These are phyloP conservation scores for Belgica antarctica DNA, from an alignment of 2,888 invertebrate genomes.

Conservation along the genomic window DNA sequence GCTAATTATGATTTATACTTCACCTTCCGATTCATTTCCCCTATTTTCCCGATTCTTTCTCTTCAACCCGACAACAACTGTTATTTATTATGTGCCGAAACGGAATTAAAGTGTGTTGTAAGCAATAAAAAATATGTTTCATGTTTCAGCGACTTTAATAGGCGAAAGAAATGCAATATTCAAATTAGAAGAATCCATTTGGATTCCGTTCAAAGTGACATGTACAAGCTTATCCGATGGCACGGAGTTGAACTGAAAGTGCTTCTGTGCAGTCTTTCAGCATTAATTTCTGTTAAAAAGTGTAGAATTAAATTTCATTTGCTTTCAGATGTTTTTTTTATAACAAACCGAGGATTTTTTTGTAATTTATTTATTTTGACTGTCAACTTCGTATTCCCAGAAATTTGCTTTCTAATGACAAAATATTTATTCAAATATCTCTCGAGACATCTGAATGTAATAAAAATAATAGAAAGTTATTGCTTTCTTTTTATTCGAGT, in stretches of 20 bases:
- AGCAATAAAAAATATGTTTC: conserved; percentile 36
- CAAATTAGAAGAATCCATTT: conserved; percentile 25
- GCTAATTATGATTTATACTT: conserved; percentile 42
- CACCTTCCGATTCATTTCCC: conserved; percentile 39
- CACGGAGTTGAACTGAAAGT: not conserved
- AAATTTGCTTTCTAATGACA: no score
- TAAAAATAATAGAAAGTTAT: no score
- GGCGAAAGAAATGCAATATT: conserved; percentile 36
- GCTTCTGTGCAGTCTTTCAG: not conserved
- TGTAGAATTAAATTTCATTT: no score
- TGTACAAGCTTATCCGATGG: not conserved
- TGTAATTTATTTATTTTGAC: not conserved
- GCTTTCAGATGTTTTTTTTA: not conserved
- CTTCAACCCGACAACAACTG: conserved; percentile 29
- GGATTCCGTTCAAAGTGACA: conserved; percentile 10
- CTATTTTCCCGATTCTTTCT: no score
- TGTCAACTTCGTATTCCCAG: no score
- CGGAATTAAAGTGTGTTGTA: conserved; percentile 28
- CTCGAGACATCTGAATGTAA: no score
- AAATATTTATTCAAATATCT: no score
- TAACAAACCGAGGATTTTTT: not conserved
- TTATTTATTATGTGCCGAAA: conserved; percentile 43
- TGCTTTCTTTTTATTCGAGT: no score
- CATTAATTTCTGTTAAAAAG: no score
- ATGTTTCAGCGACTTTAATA: conserved; percentile 25